Base-by-base conservation (phyloP, 2,888 invertebrate species). In the Tenthredo amoena region DNA sequence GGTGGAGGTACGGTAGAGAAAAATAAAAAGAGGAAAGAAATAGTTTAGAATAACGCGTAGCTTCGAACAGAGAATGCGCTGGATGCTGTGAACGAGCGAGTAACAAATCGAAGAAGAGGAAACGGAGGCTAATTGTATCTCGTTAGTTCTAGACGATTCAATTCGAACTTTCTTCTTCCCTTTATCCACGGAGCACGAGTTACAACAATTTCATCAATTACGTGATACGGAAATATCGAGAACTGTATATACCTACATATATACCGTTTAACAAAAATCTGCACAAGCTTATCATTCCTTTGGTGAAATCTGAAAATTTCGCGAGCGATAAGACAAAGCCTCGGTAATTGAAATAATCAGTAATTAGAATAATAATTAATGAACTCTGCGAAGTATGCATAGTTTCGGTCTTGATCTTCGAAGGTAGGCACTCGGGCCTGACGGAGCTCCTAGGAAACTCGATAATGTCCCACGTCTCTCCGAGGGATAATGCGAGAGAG, bases 81-180 rank as follows among this genome's bases (percentile, higher is more conserved):
- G 12, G 26, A 26, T 62, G 9, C 62, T 62, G 62, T 10, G 62
- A 62, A 31, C 34, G 79, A 50, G 81, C 37, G 62, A 79, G 37
- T 40, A 40, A 77, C 31, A 40, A 43, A 77, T 31, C n/a, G 55
- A 34, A 34, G 55, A 9, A n/a, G 26, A 62, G n/a, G 15, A 26
- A 62, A 81, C 21, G 31, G 58, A 62, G 81, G 81, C 81, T 81
- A 58, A 81, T 77, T 62, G 81, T 81, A 62, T 81, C 81, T 81
- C 81, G 81, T 81, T 81, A 81, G 81, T 62, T 50, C 2, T 62
- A 62, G 58, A 81, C 37, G 81, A 81, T 81, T 81, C 81, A 62
- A 81, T 81, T 81, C 15, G 40, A 81, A 62, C 58, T 81, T 81
- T 58, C 79, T 37, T 81, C 81, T 81, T 81, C 47, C 62, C 26